Base-by-base conservation (phyloP, 2,888 invertebrate species). In the Agriopis leucophaearia region DNA sequence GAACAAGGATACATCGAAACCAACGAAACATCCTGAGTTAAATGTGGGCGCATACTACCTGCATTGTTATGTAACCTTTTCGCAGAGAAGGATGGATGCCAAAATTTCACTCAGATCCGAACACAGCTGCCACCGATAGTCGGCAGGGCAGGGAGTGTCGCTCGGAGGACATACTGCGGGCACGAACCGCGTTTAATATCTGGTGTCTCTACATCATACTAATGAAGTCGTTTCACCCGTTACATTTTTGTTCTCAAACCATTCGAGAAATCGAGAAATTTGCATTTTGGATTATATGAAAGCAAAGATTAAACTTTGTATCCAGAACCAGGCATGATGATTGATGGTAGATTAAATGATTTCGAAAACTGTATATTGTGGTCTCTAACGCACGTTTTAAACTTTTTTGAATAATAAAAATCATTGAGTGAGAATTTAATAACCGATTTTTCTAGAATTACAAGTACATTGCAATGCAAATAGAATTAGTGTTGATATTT, bases 11-110 rank as follows among this genome's bases (percentile, higher is more conserved):
- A 76, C 69, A 73, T 71, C 36, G 66, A 62, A 77, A 79, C 78
- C 74, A 72, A 76, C 73, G 74, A 77, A 83, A 79, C 74, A 80
- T 78, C 73, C 74, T 74, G 75, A 27, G 38, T 62, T 73, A 77
- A 75, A 74, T 76, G 80, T 80, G 78, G 75, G 76, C 75, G 76
- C 75, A 79, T 1, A 77, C 79, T 87, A 90, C 88, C 92, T 91
- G 92, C 92, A 92, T 78, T 85, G 84, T 92, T 91, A 88, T 83
- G 85, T 88, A 91, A 92, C 84, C 75, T 79, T 83, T 86, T 89
- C 85, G 91, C 90, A 84, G 88, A 88, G 83, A 81, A 83, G 85
- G 86, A 83, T 81, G 74, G 83, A 81, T 91, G 91, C 90, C 91
- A 91, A 92, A 88, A 86, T 84, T 85, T 86, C 81, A 83, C 83